Evolutionary conservation across 2,888 invertebrate genomes (phyloP), one percentile per base, ranked within the genome.

Genomic region (Schrankia costaestrigalis): DNA sequence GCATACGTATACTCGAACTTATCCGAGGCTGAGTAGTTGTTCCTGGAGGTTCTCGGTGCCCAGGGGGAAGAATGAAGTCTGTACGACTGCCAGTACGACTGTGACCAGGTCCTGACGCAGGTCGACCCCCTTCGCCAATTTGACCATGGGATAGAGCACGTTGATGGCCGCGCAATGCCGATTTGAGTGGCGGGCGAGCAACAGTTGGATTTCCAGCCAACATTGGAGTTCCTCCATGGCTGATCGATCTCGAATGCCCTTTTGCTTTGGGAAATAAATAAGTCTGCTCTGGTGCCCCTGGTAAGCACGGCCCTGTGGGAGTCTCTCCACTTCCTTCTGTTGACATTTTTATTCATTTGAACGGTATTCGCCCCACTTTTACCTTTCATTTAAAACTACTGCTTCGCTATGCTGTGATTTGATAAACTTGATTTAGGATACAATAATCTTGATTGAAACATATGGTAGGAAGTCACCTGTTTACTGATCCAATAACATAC

Each of bases 71-170:
- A 53, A 95, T 96, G 67, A 96, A 96, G 69, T 96, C 96, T 1
- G 96, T 96, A 71, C 94, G 94, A 44, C 95, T 95, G 40, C 94
- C 94, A 13, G 94, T 92, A 27, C 96, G 91, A 71, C 92, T 94
- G 86, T 95, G 95, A 0, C 94, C 94, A 6, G 91, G 90, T 23
- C 82, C 86, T 2, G 69, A 54, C 11, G 69, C 63, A 7, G 75
- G 64, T 46, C 70, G 73, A 34, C 64, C 71, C 45, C 72, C 89
- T 88, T 93, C 94, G 36, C 92, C 91, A 45, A 96, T 95, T 79
- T 95, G 95, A 0, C 96, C 96, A 63, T 96, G 96, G 3, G 95
- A 95, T 61, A 95, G 92, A 30, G 96, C 96, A 39, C 95, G 90
- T 71, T 95, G 95, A 69, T 96, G 95, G 1, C 95, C 91, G 38